These are phyloP conservation scores for Boloria selene DNA, from an alignment of 2,888 invertebrate genomes.

Conservation along the genomic window DNA sequence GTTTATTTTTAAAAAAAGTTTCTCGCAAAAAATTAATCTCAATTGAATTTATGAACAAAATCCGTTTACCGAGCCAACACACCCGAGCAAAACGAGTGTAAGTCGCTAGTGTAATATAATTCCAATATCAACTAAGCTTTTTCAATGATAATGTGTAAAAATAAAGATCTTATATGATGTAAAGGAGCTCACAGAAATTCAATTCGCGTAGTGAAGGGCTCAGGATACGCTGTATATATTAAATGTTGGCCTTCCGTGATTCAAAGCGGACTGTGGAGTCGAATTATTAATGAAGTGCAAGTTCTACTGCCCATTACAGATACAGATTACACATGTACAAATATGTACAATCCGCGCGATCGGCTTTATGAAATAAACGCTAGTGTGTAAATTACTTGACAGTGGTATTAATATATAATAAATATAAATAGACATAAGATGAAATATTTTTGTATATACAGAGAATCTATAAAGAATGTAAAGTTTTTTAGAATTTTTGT, in stretches of 20 bases:
- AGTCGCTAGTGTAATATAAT: too few relatives aligned
- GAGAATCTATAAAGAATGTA: too few relatives aligned
- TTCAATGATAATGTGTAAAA: not conserved
- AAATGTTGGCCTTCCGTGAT: slow-evolving; percentile 42
- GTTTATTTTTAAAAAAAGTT: too few relatives aligned
- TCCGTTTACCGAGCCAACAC: too few relatives aligned
- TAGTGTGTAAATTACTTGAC: not conserved
- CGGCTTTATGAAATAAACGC: slow-evolving; percentile 26
- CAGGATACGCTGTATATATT: slow-evolving; percentile 31
- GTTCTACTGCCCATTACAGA: slow-evolving; percentile 44
- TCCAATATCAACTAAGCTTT: not conserved
- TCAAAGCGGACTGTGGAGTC: slow-evolving; percentile 44
- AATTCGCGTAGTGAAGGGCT: slow-evolving; percentile 6
- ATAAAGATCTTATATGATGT: not conserved
- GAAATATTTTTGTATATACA: too few relatives aligned
- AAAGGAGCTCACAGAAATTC: slow-evolving; percentile 6
- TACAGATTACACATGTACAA: slow-evolving; percentile 27
- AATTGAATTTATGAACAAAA: too few relatives aligned
- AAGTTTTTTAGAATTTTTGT: too few relatives aligned
- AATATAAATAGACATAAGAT: too few relatives aligned
- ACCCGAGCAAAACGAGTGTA: too few relatives aligned
- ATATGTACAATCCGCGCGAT: slow-evolving; percentile 26
- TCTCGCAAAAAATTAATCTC: too few relatives aligned
- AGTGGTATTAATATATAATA: too few relatives aligned
- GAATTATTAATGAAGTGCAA: slow-evolving; percentile 56